Conservation (phyloP, 1,140 invertebrate genomes). For the Brachionus asplanchnoidis region DNA sequence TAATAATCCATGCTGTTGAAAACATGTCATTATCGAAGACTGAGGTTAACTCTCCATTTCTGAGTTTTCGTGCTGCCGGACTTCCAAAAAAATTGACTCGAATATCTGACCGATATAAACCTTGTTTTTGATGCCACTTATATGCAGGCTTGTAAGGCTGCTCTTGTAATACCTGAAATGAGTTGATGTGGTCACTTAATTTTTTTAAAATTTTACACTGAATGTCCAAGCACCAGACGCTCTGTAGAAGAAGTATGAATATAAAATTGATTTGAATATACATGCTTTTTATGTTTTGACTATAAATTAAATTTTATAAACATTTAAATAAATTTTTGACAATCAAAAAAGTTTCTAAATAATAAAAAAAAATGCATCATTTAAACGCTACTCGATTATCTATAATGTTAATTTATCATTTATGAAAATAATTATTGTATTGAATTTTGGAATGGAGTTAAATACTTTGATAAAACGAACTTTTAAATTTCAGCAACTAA, state of each 20-base stretch:
- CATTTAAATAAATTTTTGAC: too few relatives aligned
- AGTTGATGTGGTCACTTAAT: neutral
- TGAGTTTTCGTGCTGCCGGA: conserved; percentile 39
- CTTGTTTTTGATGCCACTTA: conserved; percentile 45
- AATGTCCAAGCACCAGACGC: neutral
- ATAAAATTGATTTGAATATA: neutral
- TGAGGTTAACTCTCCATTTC: conserved; percentile 41
- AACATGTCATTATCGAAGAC: conserved; percentile 52
- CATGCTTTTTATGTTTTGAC: neutral
- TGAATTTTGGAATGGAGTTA: too few relatives aligned
- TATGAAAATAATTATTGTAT: too few relatives aligned
- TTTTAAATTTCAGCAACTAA: too few relatives aligned
- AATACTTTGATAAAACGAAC: too few relatives aligned
- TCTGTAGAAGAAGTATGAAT: neutral
- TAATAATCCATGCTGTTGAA: conserved; percentile 47
- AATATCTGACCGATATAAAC: conserved; percentile 46
- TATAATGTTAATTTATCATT: too few relatives aligned
- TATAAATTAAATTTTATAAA: too few relatives aligned
- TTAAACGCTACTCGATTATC: too few relatives aligned
- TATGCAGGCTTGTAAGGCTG: conserved; percentile 43
- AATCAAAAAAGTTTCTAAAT: too few relatives aligned
- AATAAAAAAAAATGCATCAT: too few relatives aligned
- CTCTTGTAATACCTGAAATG: conserved; percentile 43
- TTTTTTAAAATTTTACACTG: neutral
- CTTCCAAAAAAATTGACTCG: conserved; percentile 47